Conservation (phyloP, 2,113 vertebrate genomes). For the Progne subis region DNA sequence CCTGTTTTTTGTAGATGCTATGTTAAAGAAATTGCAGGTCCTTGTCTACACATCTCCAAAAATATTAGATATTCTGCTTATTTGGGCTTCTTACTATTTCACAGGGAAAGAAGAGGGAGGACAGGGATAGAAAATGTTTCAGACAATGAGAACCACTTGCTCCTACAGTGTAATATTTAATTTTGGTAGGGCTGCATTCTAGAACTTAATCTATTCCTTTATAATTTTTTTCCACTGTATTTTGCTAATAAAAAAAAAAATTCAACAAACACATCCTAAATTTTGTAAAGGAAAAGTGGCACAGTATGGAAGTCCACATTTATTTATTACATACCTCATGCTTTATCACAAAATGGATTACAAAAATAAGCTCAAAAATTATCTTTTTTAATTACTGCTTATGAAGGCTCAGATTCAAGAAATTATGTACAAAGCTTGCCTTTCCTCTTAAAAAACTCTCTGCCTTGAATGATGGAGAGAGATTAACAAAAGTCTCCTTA, state of each 20-base stretch:
- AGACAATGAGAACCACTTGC: not conserved
- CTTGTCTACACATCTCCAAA: not conserved
- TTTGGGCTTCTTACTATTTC: not conserved
- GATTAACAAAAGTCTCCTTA: not conserved
- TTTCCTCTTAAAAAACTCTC: not conserved
- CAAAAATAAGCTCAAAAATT: not conserved
- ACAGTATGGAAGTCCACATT: not conserved
- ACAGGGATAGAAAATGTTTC: not conserved
- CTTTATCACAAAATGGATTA: not conserved
- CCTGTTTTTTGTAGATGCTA: not conserved
- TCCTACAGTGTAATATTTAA: not conserved
- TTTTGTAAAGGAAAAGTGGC: not conserved
- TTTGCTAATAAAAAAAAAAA: not conserved
- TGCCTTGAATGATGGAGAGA: not conserved
- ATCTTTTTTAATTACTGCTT: not conserved
- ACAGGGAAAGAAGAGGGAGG: not conserved
- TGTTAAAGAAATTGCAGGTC: not conserved
- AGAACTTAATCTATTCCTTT: not conserved
- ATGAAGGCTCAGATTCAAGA: not conserved
- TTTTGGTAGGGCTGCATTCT: not conserved
- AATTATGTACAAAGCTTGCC: not conserved
- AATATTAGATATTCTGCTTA: not conserved
- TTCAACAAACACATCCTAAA: not conserved
- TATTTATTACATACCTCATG: not conserved
- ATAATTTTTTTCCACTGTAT: not conserved